These are phyloP conservation scores for Ditylenchus weischeri DNA, from an alignment of 2,888 invertebrate species.

Conservation along the genomic window DNA sequence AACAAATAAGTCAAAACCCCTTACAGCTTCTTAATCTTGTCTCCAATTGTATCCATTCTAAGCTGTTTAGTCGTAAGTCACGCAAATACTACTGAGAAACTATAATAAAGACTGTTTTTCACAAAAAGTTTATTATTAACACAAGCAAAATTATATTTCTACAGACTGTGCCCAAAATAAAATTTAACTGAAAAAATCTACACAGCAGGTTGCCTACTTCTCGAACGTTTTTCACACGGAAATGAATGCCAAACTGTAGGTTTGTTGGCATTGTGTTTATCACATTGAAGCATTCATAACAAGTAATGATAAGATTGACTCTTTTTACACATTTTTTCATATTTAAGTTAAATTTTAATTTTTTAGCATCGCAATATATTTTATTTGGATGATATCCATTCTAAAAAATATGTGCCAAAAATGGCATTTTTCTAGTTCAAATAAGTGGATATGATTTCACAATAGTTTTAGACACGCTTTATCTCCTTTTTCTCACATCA, in stretches of 20 bases:
- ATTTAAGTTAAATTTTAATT: neutral
- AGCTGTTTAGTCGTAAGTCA: neutral
- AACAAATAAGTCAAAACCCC: neutral
- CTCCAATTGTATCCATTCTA: conserved; percentile 32
- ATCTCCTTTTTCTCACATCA: too few relatives aligned
- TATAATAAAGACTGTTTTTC: too few relatives aligned
- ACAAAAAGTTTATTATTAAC: too few relatives aligned
- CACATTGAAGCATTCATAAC: neutral
- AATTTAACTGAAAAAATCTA: neutral
- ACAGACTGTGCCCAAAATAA: conserved; percentile 1
- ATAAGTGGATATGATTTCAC: too few relatives aligned
- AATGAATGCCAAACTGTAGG: neutral
- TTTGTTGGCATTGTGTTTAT: conserved; percentile 8
- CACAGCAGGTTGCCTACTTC: conserved; percentile 4
- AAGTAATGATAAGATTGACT: conserved; percentile 1
- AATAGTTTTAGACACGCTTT: too few relatives aligned
- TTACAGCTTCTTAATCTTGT: conserved; percentile 59
- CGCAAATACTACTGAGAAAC: too few relatives aligned
- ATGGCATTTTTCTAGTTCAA: too few relatives aligned
- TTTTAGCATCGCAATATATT: too few relatives aligned
- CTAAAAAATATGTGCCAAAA: neutral
- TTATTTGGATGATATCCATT: neutral
- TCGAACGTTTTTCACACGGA: conserved; percentile 1
- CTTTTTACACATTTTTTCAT: neutral
- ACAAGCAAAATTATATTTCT: too few relatives aligned